phyloP scores from a whole-genome alignment of 2,888 invertebrate genomes.

The Archips xylosteana region DNA sequence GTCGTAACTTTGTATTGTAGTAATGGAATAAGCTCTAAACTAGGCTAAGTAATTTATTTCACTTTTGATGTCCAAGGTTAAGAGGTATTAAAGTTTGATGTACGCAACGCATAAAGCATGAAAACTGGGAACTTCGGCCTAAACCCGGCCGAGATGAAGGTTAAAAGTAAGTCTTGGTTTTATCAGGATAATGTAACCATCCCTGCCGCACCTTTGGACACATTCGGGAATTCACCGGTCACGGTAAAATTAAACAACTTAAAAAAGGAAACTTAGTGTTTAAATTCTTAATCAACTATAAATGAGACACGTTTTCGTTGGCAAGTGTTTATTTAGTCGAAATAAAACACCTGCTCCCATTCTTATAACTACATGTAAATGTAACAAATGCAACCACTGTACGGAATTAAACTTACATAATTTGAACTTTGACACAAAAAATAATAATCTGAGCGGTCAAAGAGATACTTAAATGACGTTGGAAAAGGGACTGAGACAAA shows the following conservation, averaged over 20 bases:
- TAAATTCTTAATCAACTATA: conserved; percentile 17
- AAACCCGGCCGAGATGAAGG: no score
- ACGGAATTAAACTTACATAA: conserved; percentile 28
- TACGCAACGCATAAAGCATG: no score
- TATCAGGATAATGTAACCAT: background rate
- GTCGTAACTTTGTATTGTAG: no score
- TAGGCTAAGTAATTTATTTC: no score
- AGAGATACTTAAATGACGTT: background rate
- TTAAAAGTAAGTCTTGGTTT: background rate
- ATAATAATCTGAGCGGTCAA: background rate
- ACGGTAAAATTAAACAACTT: background rate
- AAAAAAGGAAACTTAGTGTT: background rate
- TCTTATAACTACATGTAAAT: conserved; percentile 46
- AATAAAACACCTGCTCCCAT: conserved; percentile 70
- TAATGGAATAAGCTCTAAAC: no score
- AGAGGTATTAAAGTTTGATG: no score
- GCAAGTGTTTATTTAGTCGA: conserved; percentile 59
- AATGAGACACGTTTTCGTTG: conserved; percentile 49
- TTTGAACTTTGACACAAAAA: background rate
- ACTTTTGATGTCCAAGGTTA: no score
- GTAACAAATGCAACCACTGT: conserved; percentile 16
- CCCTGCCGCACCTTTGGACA: background rate
- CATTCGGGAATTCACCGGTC: background rate
- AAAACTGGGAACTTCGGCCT: no score
- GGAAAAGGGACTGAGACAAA: no score